Conservation (phyloP, 2,113 vertebrate species). For the Oenanthe oenanthe region DNA sequence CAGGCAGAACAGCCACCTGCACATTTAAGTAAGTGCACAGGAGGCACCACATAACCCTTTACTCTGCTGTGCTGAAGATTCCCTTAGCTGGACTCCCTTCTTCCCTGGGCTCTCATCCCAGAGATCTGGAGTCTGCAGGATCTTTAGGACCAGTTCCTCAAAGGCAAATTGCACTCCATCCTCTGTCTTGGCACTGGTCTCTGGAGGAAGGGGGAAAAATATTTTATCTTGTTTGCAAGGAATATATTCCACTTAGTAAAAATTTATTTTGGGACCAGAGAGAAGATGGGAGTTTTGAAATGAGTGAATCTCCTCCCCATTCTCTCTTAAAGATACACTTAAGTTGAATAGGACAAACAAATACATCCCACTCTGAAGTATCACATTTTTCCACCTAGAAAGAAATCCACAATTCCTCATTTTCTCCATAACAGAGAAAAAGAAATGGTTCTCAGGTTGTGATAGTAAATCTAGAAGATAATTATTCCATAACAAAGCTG, state of each 20-base stretch:
- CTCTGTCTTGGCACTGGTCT: constrained; percentile 68
- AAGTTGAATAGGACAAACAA: neutral
- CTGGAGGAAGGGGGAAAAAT: neutral
- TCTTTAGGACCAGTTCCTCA: constrained; percentile 56
- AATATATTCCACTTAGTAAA: neutral
- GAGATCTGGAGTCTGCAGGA: constrained; percentile 60
- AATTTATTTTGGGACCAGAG: neutral
- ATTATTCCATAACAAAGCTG: neutral
- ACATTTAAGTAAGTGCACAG: constrained; percentile 14
- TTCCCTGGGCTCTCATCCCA: neutral
- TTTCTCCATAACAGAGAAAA: neutral
- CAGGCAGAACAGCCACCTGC: neutral
- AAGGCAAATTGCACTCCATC: constrained; percentile 60
- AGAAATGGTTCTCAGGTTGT: neutral
- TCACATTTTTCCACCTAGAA: neutral
- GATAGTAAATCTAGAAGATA: neutral
- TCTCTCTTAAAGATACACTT: neutral
- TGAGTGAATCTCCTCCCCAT: neutral
- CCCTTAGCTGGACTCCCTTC: neutral
- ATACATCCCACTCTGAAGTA: neutral
- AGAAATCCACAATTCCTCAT: neutral
- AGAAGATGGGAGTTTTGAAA: neutral
- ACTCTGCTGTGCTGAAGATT: neutral
- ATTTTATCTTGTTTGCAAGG: neutral
- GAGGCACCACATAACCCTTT: neutral